Base-by-base conservation (phyloP, 2,888 invertebrate genomes). In the Argyra leucocephala region DNA sequence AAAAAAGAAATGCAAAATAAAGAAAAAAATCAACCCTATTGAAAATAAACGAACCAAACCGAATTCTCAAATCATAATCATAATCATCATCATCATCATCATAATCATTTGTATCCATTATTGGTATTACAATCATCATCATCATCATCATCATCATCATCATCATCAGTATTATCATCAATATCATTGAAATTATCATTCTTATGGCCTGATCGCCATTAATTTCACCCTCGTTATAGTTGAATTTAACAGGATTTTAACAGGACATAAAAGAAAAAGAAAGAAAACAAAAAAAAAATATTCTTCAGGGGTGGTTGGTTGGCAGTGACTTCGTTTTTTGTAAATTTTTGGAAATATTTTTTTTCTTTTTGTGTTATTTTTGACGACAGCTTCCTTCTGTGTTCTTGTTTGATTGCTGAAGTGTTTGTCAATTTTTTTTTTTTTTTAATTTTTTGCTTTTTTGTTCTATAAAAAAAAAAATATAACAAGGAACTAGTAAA, bases 41-140 rank as follows among this genome's bases (percentile, higher is more conserved):
- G 48, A 48, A 48, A 48, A 48, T 15, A 48, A 48, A 48, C 48
- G 48, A 48, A 48, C 48, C 48, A 48, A 48, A 48, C 48, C n/a
- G 15, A 48, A 48, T 48, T 48, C 18, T 48, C 18, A 48, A 48
- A 18, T 48, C 18, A 48, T 48, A 48, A 48, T n/a, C 48, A 48
- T 48, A 15, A 48, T 48, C 48, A n/a, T 48, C 15, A 48, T 48
- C 18, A 48, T 48, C 48, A 48, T 48, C 18, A 48, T n/a, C 48
- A 48, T 9, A 1, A 48, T 48, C 31, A 31, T 48, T 18, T 48
- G 48, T 48, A 31, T 10, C 31, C 31, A 31, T 31, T 31, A 31
- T 31, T 31, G 31, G 31, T 12, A 48, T 48, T 48, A 12, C 31
- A 7, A 31, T 31, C 48, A 48, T 48, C 18, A 18, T 18, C 3